Conservation (phyloP, 2,797 vertebrate species). For the Philypnodon macrostomus region DNA sequence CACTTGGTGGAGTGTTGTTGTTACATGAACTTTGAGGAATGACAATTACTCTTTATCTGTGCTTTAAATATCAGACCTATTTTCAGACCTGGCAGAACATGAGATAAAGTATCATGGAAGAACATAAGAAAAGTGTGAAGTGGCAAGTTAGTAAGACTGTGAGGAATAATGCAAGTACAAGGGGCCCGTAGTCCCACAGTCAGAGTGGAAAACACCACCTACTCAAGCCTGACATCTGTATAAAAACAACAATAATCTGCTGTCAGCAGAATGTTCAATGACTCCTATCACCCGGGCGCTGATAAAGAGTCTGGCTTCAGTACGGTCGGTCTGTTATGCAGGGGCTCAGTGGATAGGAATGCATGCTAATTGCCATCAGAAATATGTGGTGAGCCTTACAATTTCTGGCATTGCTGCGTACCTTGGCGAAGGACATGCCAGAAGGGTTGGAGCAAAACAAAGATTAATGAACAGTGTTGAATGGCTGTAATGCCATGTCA, state of each 20-base stretch:
- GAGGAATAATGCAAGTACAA: constrained; percentile 31
- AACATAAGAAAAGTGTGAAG: constrained; percentile 12
- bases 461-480: constrained; percentile 80
- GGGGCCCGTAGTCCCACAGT: constrained; percentile 39
- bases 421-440: constrained; percentile 76
- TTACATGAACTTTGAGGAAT: constrained; percentile 53
- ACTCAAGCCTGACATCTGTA: constrained; percentile 84
- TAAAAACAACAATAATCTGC: constrained; percentile 91
- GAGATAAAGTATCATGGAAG: constrained; percentile 24
- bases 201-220: constrained; percentile 79
- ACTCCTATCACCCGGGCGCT: constrained; percentile 81
- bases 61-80: constrained; percentile 72
- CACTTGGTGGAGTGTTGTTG: constrained; percentile 46
- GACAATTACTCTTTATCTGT: constrained; percentile 53
- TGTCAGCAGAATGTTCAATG: constrained; percentile 86
- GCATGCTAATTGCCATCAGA: constrained; percentile 93
- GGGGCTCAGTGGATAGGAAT: constrained; percentile 95
- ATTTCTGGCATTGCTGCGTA: constrained; percentile 75
- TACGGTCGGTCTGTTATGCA: constrained; percentile 81
- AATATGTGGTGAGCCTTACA: constrained; percentile 76
- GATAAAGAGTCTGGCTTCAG: constrained; percentile 80
- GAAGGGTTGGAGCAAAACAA: constrained; percentile 72
- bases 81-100: constrained; percentile 48
- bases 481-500: constrained; percentile 77
- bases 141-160: constrained; percentile 22